Conservation (phyloP, 2,113 vertebrate species). For the Nansenia antarctica region DNA sequence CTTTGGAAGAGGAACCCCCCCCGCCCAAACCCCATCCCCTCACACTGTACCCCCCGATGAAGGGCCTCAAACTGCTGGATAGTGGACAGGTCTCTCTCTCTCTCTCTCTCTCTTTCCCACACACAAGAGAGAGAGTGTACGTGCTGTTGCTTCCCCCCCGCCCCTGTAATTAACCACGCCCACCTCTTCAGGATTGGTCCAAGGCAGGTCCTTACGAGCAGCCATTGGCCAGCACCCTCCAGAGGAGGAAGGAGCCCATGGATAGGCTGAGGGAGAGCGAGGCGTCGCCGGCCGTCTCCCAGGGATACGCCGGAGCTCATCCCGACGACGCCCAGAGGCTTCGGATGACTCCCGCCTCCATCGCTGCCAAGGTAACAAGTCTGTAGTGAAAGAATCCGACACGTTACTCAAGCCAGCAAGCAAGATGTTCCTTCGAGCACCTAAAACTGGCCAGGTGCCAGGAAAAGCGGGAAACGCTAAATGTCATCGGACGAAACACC, state of each 20-base stretch:
- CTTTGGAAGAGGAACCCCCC: slow-evolving; percentile 21
- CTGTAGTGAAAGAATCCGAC: no score
- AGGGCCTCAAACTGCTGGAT: slow-evolving; percentile 75
- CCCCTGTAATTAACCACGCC: slow-evolving; percentile 52
- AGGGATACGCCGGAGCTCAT: slow-evolving; percentile 61
- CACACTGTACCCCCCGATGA: slow-evolving; percentile 39
- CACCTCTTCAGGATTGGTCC: slow-evolving; percentile 88
- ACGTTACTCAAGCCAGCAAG: no score
- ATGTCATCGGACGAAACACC: no score
- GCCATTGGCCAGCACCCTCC: slow-evolving; percentile 76
- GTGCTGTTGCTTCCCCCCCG: slow-evolving; percentile 20
- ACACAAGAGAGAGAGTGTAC: no score
- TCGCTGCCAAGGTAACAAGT: slow-evolving; percentile 89
- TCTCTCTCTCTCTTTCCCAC: no score
- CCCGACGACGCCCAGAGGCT: slow-evolving; percentile 77
- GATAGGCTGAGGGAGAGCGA: slow-evolving; percentile 86
- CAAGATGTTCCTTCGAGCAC: no score
- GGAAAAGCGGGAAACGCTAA: no score
- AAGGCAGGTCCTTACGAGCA: slow-evolving; percentile 89
- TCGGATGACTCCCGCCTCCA: slow-evolving; percentile 84
- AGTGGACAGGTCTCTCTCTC: slow-evolving; percentile 51
- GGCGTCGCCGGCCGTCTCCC: slow-evolving; percentile 63
- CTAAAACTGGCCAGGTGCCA: no score
- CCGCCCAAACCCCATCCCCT: slow-evolving; percentile 20
- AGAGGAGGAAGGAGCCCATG: slow-evolving; percentile 87